Evolutionary conservation across 2,113 vertebrate species (phyloP), one percentile per base, ranked within the genome.

Genomic region (Psophia crepitans): DNA sequence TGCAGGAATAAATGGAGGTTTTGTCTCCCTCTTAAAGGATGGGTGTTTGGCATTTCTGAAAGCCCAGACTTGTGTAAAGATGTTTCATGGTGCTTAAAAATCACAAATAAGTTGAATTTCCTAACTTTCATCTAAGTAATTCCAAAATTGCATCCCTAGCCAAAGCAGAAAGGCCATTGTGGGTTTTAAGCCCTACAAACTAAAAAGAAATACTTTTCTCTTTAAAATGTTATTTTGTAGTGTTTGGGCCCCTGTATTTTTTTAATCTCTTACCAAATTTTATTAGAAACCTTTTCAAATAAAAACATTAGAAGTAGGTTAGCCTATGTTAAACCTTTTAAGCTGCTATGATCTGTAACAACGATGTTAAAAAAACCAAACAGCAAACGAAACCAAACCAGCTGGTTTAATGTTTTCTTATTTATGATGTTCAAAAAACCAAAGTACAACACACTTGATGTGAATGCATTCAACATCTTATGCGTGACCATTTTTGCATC

Each of bases 401-500:
- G 37, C 32, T 94, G 71, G n/a, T 76, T 83, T 89, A 39, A 91
- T 90, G 84, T 69, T 96, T 53, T 86, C 61, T 73, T 89, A 89
- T 93, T 95, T 96, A 90, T 97, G 86, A 87, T 57, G 61, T 82
- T 94, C 60, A 79, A 69, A 93, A 87, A 60, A 58, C 60, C 32
- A 44, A 16, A n/a, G 5, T 56, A 86, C 39, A 53, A 84, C 30
- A 37, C 57, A 64, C 23, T 92, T 94, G 89, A 64, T 87, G 44
- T 84, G 90, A 69, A 57, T 76, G 56, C 82, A 46, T 95, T 84
- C 74, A 87, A 2, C 92, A 74, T 58, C 76, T 94, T 95, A 39
- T 89, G 96, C 93, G 82, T 96, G 97, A 95, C 43, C 20, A 13
- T 84, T 65, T 92, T 91, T 90, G 84, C 89, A 94, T 80, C 41